Conservation (phyloP, 2,797 vertebrate species). For the Coracias cyanogaster region DNA sequence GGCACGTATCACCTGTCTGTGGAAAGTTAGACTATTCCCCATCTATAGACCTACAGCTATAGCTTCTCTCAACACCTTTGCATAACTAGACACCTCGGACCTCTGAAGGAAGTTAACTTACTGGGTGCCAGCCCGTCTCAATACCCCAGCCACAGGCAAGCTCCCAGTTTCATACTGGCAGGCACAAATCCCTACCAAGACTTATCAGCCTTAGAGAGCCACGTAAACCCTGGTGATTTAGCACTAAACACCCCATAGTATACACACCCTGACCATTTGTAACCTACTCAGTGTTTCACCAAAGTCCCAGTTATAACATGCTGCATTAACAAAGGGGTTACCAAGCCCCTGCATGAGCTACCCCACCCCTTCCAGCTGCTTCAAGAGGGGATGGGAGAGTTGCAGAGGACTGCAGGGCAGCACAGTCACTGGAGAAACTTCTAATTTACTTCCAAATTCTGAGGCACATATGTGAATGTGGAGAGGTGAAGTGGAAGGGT, state of each 20-base stretch:
- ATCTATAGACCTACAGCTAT: background rate
- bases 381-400: background rate
- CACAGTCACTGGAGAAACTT: background rate
- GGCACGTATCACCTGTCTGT: background rate
- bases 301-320: background rate
- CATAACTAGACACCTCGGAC: background rate
- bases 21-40: background rate
- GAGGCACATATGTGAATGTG: background rate
- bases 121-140: background rate
- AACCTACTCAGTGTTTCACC: background rate
- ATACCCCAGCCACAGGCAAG: background rate
- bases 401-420: background rate
- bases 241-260: background rate
- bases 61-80: background rate
- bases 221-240: fast-evolving
- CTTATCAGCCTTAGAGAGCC: background rate
- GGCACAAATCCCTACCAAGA: background rate
- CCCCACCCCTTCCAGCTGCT: background rate
- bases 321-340: fast-evolving
- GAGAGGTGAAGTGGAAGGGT: background rate
- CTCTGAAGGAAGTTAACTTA: background rate
- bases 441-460: background rate
- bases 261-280: background rate
- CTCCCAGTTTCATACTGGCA: background rate
- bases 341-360: background rate